Evolutionary conservation across 1,140 invertebrate genomes (phyloP).

Genomic region (Himalopsyche phryganea): DNA sequence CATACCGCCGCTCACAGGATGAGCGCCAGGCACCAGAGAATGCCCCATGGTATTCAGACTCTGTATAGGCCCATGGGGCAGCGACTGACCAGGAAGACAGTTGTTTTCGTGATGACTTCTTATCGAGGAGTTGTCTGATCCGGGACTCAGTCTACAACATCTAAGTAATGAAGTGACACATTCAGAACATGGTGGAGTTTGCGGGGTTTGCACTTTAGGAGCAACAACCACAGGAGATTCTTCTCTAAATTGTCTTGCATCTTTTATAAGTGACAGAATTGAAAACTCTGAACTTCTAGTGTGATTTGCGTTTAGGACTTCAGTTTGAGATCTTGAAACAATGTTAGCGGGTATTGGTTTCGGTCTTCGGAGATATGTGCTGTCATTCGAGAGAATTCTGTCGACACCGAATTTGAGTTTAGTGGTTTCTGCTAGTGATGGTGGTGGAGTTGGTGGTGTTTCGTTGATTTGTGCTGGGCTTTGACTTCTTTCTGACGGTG

Average conservation of each 20-base stretch:
- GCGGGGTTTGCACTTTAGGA: conserved; percentile 7
- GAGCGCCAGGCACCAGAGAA: background rate
- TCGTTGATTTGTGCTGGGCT: background rate
- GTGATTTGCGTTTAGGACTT: conserved; percentile 5
- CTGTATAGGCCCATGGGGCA: background rate
- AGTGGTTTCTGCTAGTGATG: conserved; percentile 30
- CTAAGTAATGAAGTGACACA: conserved; percentile 46
- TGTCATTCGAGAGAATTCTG: conserved; percentile 37
- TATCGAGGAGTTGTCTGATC: background rate
- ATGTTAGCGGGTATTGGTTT: conserved; percentile 9
- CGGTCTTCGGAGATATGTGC: conserved; percentile 7
- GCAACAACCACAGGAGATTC: conserved; percentile 1
- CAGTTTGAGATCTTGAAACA: background rate
- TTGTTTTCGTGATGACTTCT: background rate
- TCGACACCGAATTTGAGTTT: conserved; percentile 48
- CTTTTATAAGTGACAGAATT: conserved; percentile 31
- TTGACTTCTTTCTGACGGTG: conserved; percentile 4
- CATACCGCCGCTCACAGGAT: conserved; percentile 1
- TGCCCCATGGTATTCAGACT: conserved; percentile 1
- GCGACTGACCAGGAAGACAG: background rate
- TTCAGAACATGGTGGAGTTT: conserved; percentile 44
- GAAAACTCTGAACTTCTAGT: conserved; percentile 24
- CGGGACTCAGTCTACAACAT: conserved; percentile 40
- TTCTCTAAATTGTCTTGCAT: conserved; percentile 10
- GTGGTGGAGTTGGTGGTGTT: background rate